Evolutionary conservation across 2,888 invertebrate species (phyloP).

Genomic region (Pardosa pseudoannulata): DNA sequence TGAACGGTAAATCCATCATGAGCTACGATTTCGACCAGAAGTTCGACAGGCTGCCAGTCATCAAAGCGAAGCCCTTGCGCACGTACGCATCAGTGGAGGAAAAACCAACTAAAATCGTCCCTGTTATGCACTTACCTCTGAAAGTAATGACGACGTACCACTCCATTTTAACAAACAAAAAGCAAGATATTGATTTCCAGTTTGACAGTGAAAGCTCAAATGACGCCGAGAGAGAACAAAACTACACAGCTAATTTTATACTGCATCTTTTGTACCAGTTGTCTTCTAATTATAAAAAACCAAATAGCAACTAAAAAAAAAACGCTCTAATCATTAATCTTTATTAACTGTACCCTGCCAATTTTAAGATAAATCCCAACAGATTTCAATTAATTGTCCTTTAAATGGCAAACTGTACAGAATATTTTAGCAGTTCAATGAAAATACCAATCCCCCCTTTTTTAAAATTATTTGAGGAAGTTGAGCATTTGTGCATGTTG

Average conservation of each 20-base stretch:
- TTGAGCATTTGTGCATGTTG: too few relatives aligned
- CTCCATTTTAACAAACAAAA: constrained; percentile 36
- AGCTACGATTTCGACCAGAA: constrained; percentile 25
- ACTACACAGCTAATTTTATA: constrained; percentile 41
- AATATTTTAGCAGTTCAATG: too few relatives aligned
- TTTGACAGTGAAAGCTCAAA: neutral
- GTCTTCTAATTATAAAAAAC: constrained; percentile 29
- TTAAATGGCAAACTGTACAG: too few relatives aligned
- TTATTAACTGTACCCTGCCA: too few relatives aligned
- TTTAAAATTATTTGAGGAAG: too few relatives aligned
- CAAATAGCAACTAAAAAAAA: too few relatives aligned
- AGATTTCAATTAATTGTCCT: too few relatives aligned
- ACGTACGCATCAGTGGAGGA: neutral
- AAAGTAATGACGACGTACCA: constrained; percentile 44
- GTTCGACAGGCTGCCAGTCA: constrained; percentile 44
- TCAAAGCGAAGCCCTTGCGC: neutral
- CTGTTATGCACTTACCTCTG: constrained; percentile 44
- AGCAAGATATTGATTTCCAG: constrained; percentile 21
- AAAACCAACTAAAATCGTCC: neutral
- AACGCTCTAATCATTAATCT: too few relatives aligned
- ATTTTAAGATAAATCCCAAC: too few relatives aligned
- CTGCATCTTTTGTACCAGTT: constrained; percentile 35
- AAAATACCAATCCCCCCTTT: too few relatives aligned
- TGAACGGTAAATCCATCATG: constrained; percentile 14
- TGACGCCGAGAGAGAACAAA: constrained; percentile 21